Evolutionary conservation across 2,113 vertebrate species (phyloP).

Genomic region (Pampusana beccarii): DNA sequence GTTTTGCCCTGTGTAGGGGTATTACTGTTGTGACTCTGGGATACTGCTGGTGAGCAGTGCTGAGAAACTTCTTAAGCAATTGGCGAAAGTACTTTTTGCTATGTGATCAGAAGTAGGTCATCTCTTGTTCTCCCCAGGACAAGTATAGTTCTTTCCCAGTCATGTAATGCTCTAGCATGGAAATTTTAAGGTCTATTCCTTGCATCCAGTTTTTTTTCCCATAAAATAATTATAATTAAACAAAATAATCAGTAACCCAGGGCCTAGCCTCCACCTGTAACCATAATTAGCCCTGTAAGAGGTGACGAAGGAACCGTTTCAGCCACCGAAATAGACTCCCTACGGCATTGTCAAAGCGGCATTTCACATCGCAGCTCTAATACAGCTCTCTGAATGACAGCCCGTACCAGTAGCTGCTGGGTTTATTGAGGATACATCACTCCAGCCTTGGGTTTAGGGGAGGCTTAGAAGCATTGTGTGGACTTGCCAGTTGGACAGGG

Average conservation of each 20-base stretch:
- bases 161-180: background rate
- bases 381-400: background rate
- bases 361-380: background rate
- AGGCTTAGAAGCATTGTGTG: background rate
- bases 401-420: background rate
- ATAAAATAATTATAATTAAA: background rate
- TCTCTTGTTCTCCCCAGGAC: background rate
- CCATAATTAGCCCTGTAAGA: background rate
- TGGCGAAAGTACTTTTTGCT: background rate
- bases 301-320: background rate
- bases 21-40: background rate
- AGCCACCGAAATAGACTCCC: background rate
- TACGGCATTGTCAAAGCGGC: background rate
- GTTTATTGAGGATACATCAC: background rate
- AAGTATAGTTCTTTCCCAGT: background rate
- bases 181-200: background rate
- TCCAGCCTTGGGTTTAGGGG: background rate
- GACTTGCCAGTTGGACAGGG: background rate
- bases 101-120: background rate
- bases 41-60: background rate
- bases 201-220: background rate
- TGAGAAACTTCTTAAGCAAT: background rate
- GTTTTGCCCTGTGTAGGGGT: background rate
- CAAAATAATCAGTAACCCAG: background rate
- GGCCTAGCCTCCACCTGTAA: background rate